These are phyloP conservation scores for Probaryconus sp. DNA, from an alignment of 1,140 invertebrate species.

Conservation along the genomic window DNA sequence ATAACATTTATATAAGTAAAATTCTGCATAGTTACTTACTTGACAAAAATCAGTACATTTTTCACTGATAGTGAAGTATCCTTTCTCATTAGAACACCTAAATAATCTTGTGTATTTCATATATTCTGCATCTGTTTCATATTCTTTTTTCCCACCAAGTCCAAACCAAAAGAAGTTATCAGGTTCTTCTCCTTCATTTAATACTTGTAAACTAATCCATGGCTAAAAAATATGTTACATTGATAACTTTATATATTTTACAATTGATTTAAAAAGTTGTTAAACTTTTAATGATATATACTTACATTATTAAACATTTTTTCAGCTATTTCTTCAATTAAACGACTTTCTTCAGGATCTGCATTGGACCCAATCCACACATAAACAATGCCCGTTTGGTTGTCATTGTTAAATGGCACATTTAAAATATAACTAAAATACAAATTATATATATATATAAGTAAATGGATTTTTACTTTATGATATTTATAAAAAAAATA, in stretches of 20 bases:
- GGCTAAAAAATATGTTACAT: constrained; percentile 64
- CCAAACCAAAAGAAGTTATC: constrained; percentile 99
- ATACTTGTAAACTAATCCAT: constrained; percentile 90
- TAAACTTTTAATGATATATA: constrained; percentile 20
- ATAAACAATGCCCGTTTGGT: constrained; percentile 95
- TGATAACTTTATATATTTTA: neutral
- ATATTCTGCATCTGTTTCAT: constrained; percentile 94
- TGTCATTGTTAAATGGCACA: constrained; percentile 95
- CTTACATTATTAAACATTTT: constrained; percentile 92
- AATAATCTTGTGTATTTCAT: constrained; percentile 97
- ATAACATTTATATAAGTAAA: neutral
- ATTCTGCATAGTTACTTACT: constrained; percentile 77
- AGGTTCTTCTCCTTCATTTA: constrained; percentile 98
- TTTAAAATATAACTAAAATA: constrained; percentile 92
- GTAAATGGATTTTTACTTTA: neutral
- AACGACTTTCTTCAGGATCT: constrained; percentile 90
- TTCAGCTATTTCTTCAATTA: constrained; percentile 95
- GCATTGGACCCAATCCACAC: constrained; percentile 97
- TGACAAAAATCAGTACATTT: constrained; percentile 99
- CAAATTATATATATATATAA: constrained; percentile 3
- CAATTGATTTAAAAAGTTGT: neutral
- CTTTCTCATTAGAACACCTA: constrained; percentile 99
- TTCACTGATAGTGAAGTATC: constrained; percentile 99
- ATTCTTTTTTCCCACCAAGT: constrained; percentile 94
- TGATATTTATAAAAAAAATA: constrained; percentile 4